phyloP scores from a whole-genome alignment of 2,113 vertebrate species.

The Pao palembangensis region DNA sequence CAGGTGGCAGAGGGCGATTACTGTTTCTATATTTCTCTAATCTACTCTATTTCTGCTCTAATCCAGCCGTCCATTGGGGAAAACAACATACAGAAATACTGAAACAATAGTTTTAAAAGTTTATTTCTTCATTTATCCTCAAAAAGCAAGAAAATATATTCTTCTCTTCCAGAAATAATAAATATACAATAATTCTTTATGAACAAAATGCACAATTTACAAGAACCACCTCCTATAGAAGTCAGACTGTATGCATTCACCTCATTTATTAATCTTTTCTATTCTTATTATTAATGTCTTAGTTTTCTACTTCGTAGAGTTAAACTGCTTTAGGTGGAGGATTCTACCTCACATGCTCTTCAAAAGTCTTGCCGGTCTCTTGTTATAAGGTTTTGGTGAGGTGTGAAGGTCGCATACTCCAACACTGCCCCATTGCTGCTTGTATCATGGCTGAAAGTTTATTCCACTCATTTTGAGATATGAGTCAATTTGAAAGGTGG shows the following conservation, averaged over 20 bases:
- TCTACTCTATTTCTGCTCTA: neutral
- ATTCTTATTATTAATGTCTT: constrained; percentile 55
- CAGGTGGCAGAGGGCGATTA: constrained; percentile 52
- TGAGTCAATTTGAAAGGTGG: neutral
- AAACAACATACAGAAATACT: neutral
- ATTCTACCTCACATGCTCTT: neutral
- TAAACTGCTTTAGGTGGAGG: constrained; percentile 34
- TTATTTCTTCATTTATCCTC: constrained; percentile 60
- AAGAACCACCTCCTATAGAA: constrained; percentile 52
- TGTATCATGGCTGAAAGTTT: constrained; percentile 15
- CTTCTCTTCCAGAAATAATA: constrained; percentile 87
- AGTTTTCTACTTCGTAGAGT: constrained; percentile 35
- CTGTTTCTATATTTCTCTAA: neutral
- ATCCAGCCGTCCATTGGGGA: neutral
- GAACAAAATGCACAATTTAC: constrained; percentile 94
- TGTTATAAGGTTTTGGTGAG: constrained; percentile 46
- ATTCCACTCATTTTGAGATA: constrained; percentile 25
- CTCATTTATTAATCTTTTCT: constrained; percentile 50
- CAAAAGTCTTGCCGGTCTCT: neutral
- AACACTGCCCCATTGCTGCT: neutral
- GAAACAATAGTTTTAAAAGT: constrained; percentile 30
- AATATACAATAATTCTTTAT: constrained; percentile 95
- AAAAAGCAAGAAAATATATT: constrained; percentile 88
- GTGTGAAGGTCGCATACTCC: constrained; percentile 16
- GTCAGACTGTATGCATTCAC: constrained; percentile 28